Evolutionary conservation across 2,113 vertebrate genomes (phyloP), one percentile per base, ranked within the genome.

Genomic region (Danionella cerebrum): DNA sequence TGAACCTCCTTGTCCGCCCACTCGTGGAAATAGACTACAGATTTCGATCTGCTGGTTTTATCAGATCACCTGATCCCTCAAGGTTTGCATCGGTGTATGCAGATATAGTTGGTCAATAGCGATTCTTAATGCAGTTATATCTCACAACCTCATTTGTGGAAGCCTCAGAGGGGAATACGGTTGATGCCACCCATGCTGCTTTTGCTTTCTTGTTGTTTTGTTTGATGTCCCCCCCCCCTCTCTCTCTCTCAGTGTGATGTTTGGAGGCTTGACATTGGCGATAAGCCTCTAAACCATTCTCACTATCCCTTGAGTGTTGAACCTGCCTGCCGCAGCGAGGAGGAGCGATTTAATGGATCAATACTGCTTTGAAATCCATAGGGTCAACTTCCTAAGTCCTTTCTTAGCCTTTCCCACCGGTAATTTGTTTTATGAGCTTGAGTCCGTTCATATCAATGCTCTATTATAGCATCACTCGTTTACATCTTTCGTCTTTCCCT

Each of bases 191-290:
- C 19, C 36, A 58, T 58, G 55, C 55, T 58, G 36, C 29, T 35
- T 63, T 45, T 36, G 42, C 48, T 63, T 63, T 48, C 59, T 29
- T 33, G 59, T 44, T 63, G 29, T 44, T 60, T 39, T 38, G 53
- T 38, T 10, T 21, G 31, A 38, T 16, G 31, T 35, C 4, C 48
- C 59, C 33, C 27, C 9, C 27, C 13, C 27, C n/a, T n/a, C 53
- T 35, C 4, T 63, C 59, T 35, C 27, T n/a, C 27, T 19, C 27
- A 8, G 42, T 33, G 6, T 63, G 42, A 63, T 21, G 42, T 14
- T 48, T 48, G 41, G 41, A 48, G 42, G 25, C 42, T 48, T 33
- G 42, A 63, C 59, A 63, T 13, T n/a, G 27, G 2, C 1, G 59
- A 63, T 63, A 58, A 58, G 54, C 13, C 35, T 9, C 3, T 58